Conservation (phyloP, 1,140 invertebrate genomes). For the Zophobas morio region DNA sequence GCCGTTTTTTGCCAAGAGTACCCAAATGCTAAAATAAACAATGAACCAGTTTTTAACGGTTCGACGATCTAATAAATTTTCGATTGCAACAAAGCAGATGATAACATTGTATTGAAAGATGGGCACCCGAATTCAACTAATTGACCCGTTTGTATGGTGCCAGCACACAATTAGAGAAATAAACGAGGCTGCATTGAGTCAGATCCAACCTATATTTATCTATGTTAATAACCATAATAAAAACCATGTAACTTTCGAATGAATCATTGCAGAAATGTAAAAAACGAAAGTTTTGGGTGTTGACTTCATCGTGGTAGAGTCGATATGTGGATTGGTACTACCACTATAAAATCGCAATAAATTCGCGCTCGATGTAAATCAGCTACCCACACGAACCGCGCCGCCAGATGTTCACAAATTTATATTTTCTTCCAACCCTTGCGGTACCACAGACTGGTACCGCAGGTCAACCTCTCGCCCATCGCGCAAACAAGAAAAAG, state of each 20-base stretch:
- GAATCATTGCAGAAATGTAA: slow-evolving; percentile 22
- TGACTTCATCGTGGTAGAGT: too few species aligned
- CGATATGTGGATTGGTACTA: too few species aligned
- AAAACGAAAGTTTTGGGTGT: slow-evolving; percentile 10
- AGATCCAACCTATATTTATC: slow-evolving; percentile 27
- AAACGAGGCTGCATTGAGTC: slow-evolving; percentile 8
- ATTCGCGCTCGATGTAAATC: too few species aligned
- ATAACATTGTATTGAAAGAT: too few species aligned
- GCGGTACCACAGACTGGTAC: too few species aligned
- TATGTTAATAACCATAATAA: background rate
- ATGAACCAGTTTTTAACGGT: slow-evolving; percentile 5
- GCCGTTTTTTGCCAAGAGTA: background rate
- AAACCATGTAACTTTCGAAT: slow-evolving; percentile 15
- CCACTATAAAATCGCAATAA: too few species aligned
- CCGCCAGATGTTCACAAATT: too few species aligned
- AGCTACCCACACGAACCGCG: too few species aligned
- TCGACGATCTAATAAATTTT: slow-evolving; percentile 15
- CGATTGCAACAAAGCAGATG: slow-evolving; percentile 1
- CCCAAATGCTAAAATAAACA: slow-evolving; percentile 2
- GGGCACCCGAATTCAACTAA: background rate
- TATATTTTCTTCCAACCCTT: too few species aligned
- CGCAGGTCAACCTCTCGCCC: too few species aligned
- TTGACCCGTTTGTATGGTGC: slow-evolving; percentile 29
- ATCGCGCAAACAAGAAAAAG: too few species aligned
- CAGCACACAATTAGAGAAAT: slow-evolving; percentile 19